These are phyloP conservation scores for Brachyhypopomus occidentalis DNA, from an alignment of 2,113 vertebrate species.

Conservation along the genomic window DNA sequence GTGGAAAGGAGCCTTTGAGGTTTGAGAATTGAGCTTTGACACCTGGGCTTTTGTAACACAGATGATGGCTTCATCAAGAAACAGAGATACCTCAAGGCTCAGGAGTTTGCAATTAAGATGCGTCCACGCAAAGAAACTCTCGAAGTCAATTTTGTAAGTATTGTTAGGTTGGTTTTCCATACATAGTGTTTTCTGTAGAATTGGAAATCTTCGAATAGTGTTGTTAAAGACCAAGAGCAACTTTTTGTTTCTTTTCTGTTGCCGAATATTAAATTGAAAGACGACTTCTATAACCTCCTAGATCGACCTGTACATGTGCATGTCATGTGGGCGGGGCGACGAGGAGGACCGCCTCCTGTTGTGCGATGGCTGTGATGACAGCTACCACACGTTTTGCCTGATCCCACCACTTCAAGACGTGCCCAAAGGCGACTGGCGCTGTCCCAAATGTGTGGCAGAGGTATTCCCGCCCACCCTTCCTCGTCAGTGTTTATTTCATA, in stretches of 20 bases:
- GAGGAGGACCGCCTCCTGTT: constrained; percentile 92
- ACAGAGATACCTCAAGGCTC: constrained; percentile 83
- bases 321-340: constrained; percentile 93
- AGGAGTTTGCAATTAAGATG: constrained; percentile 96
- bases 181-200: neutral
- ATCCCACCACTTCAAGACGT: constrained; percentile 95
- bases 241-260: too few relatives aligned
- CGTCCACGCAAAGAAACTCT: constrained; percentile 92
- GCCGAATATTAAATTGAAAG: neutral
- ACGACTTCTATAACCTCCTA: constrained; percentile 54
- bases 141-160: constrained; percentile 95
- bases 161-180: neutral
- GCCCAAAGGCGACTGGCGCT: constrained; percentile 97
- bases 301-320: constrained; percentile 96
- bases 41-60: constrained; percentile 41
- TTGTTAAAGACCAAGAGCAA: too few relatives aligned
- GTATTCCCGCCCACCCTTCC: constrained; percentile 65
- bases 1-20: too few relatives aligned
- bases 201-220: neutral
- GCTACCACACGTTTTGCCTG: constrained; percentile 97
- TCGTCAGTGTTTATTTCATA: neutral
- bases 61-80: constrained; percentile 76
- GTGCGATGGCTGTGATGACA: constrained; percentile 97
- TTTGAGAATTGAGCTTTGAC: neutral
- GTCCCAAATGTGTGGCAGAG: constrained; percentile 96